Conservation (phyloP, 1,140 invertebrate species). For the Pseudomyrmex sp. region DNA sequence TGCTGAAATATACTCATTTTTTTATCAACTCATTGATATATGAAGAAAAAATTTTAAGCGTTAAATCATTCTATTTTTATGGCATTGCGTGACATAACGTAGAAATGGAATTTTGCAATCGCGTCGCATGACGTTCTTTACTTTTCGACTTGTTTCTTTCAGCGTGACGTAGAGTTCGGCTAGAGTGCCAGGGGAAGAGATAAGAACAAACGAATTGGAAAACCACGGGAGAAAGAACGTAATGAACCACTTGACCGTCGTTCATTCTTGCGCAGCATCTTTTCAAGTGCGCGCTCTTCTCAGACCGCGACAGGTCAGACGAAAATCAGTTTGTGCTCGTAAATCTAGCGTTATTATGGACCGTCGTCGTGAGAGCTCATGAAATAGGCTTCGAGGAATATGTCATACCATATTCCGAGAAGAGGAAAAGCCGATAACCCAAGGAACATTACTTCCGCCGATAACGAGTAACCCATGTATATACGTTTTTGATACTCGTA, state of each 20-base stretch:
- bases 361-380: background rate
- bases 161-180: background rate
- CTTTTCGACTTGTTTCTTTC: background rate
- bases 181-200: background rate
- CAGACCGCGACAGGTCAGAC: slow-evolving; percentile 15
- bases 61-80: background rate
- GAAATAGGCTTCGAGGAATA: background rate
- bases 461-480: slow-evolving; percentile 43
- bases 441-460: slow-evolving; percentile 46
- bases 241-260: slow-evolving; percentile 41
- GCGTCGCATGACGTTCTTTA: background rate
- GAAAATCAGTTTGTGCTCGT: slow-evolving; percentile 44
- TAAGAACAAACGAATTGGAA: background rate
- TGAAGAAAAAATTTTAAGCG: background rate
- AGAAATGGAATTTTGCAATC: no score
- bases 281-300: slow-evolving; percentile 16
- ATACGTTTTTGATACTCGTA: background rate
- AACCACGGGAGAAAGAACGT: background rate
- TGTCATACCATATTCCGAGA: slow-evolving; percentile 27
- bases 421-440: slow-evolving; percentile 45
- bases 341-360: slow-evolving; percentile 20
- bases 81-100: background rate
- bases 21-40: background rate
- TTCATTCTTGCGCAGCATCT: slow-evolving; percentile 26
- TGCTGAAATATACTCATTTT: background rate